These are phyloP conservation scores for Knipowitschia caucasica DNA, from an alignment of 2,797 vertebrate genomes.

Conservation along the genomic window DNA sequence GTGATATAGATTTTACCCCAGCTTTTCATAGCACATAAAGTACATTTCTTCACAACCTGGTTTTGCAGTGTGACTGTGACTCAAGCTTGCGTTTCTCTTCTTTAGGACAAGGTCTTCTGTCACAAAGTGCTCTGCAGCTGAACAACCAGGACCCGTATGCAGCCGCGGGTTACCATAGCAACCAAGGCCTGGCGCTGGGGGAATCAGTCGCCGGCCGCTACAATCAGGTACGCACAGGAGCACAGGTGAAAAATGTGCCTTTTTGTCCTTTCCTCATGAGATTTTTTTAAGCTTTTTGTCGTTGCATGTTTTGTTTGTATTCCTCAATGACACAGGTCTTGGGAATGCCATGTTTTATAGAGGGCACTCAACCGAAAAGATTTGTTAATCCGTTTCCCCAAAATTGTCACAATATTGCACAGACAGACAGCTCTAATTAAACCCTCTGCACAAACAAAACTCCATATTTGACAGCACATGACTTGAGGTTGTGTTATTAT, in stretches of 20 bases:
- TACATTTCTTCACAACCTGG: too few relatives aligned
- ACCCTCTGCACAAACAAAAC: not conserved
- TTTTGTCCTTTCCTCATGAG: not conserved
- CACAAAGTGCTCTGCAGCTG: constrained; percentile 95
- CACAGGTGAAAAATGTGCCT: constrained; percentile 14
- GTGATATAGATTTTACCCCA: too few relatives aligned
- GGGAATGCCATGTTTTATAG: not conserved
- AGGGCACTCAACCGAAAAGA: not conserved
- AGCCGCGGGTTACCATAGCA: constrained; percentile 95
- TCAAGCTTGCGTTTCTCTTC: not conserved
- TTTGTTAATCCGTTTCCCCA: not conserved
- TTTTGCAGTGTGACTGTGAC: not conserved
- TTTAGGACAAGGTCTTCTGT: constrained; percentile 92
- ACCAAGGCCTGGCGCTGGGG: constrained; percentile 91
- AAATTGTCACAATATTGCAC: not conserved
- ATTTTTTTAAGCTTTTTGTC: not conserved
- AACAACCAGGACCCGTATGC: constrained; percentile 96
- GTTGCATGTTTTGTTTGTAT: not conserved
- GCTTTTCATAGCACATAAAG: too few relatives aligned
- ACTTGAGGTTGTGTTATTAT: too few relatives aligned
- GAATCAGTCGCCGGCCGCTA: constrained; percentile 87
- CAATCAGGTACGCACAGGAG: constrained; percentile 81
- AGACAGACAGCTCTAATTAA: not conserved
- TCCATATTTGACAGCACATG: not conserved
- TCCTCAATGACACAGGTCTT: not conserved